Evolutionary conservation across 2,113 vertebrate species (phyloP).

Genomic region (Leuciscus idus): DNA sequence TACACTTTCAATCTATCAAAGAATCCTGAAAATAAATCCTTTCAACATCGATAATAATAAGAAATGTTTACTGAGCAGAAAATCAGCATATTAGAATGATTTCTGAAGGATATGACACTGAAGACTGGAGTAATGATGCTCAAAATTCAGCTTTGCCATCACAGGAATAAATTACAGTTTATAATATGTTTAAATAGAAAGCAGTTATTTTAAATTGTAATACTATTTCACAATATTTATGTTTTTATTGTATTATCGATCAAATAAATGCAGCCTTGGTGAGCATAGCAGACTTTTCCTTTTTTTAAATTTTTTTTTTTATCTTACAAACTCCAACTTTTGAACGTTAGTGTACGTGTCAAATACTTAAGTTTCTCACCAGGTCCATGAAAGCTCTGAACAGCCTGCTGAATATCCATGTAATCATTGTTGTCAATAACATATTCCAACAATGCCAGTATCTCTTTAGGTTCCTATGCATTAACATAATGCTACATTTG

Average conservation of each 20-base stretch:
- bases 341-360: neutral
- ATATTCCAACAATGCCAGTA: neutral
- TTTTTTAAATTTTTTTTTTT: no score
- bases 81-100: neutral
- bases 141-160: neutral
- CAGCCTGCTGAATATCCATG: neutral
- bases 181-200: no score
- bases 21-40: neutral
- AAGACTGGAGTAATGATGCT: neutral
- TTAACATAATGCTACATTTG: neutral
- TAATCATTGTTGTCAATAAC: no score
- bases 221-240: neutral
- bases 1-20: neutral
- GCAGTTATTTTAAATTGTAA: neutral
- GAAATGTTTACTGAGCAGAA: neutral
- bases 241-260: neutral
- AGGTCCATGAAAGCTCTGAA: neutral
- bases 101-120: neutral
- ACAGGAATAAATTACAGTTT: neutral
- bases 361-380: neutral
- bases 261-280: neutral
- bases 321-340: neutral
- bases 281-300: neutral
- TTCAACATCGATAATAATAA: neutral
- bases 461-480: neutral